A percentile compares a stretch with the other conserved stretches of the same genome.
phyloP scores from a whole-genome alignment of 2,888 invertebrate genomes.

The Bugula neritina region DNA sequence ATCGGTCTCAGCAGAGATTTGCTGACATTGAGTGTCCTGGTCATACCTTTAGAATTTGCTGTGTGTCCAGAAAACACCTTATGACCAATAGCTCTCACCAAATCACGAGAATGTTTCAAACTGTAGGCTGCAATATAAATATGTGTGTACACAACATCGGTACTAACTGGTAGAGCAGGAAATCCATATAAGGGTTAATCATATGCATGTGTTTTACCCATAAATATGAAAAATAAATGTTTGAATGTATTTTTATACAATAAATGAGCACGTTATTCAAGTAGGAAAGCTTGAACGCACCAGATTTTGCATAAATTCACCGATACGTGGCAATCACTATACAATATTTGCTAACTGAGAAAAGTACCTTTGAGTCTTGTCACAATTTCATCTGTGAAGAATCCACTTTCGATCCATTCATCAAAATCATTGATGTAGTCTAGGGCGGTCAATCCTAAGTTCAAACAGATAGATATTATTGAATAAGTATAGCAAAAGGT shows the following conservation, averaged over 20 bases:
- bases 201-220: background rate
- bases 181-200: background rate
- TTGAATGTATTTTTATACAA: no score
- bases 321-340: no score
- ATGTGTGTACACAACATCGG: no score
- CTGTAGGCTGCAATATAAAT: slow-evolving; percentile 43
- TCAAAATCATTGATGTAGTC: slow-evolving; percentile 50
- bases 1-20: slow-evolving; percentile 25
- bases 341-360: no score
- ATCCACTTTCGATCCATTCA: slow-evolving; percentile 52
- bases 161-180: no score
- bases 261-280: no score
- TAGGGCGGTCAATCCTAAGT: slow-evolving; percentile 46
- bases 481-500: no score
- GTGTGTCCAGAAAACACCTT: slow-evolving; percentile 34
- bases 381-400: slow-evolving; percentile 46
- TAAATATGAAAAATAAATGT: background rate
- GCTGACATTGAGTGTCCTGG: slow-evolving; percentile 25
- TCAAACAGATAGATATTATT: no score
- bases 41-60: background rate
- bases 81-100: slow-evolving; percentile 48
- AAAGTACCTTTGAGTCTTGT: slow-evolving; percentile 48
- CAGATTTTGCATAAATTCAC: no score
- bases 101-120: slow-evolving; percentile 48
- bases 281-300: no score